Evolutionary conservation across 2,113 vertebrate species (phyloP).

Genomic region (Aspidoscelis tigris): DNA sequence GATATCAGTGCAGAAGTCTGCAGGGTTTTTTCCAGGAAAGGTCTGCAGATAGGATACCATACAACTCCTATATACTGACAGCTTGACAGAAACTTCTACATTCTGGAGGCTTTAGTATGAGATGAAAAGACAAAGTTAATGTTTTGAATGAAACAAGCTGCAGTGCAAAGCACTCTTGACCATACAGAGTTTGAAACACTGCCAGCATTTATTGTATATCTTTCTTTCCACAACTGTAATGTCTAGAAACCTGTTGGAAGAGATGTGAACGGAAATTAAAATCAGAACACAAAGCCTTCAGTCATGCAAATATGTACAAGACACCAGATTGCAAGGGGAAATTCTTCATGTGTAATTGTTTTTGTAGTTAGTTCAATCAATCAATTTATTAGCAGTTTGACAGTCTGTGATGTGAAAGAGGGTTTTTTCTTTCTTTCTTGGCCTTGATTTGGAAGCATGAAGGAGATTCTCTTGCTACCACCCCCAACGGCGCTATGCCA

Average conservation of each 20-base stretch:
- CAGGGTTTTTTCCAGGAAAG: no score
- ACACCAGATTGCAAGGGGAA: constrained; percentile 19
- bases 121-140: no score
- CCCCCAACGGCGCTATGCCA: neutral
- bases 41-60: neutral
- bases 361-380: constrained; percentile 31
- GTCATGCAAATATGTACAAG: neutral
- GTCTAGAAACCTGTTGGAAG: neutral
- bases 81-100: neutral
- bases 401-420: neutral
- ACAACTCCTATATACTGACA: neutral
- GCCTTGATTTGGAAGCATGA: neutral
- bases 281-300: neutral
- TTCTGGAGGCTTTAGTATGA: neutral
- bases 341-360: constrained; percentile 10
- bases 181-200: neutral
- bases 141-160: no score
- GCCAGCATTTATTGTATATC: neutral
- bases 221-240: neutral
- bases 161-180: no score
- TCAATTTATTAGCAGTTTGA: constrained; percentile 33
- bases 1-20: neutral
- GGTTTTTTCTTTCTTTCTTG: neutral
- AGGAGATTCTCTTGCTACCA: neutral
- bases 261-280: neutral